Conservation (phyloP, 2,797 vertebrate genomes). For the Gymnopithys bicolor region DNA sequence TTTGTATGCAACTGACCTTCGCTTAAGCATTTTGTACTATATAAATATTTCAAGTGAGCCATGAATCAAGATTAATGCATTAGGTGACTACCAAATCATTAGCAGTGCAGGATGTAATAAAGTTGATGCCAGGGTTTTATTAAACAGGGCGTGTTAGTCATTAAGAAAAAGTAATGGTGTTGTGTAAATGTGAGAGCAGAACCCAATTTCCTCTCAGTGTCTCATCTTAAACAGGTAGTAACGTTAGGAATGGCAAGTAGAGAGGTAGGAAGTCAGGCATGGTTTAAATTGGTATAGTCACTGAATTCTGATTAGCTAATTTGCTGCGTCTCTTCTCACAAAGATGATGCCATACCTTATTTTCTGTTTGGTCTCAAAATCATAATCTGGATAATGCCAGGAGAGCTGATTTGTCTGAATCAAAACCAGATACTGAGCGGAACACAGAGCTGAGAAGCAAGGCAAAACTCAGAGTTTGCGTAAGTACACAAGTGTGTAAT, state of each 20-base stretch:
- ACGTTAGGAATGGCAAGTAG: not conserved
- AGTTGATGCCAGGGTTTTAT: slow-evolving; percentile 36
- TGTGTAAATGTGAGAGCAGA: slow-evolving; percentile 31
- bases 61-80: not conserved
- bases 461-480: not conserved
- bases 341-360: not conserved
- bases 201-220: not conserved
- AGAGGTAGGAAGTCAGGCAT: not conserved
- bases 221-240: not conserved
- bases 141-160: slow-evolving; percentile 36
- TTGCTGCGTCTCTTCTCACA: not conserved
- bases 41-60: not conserved
- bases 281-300: not conserved
- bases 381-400: not conserved
- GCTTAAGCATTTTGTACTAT: not conserved
- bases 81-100: slow-evolving; percentile 37
- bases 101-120: slow-evolving; percentile 48
- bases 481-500: not conserved
- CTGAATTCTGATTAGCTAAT: not conserved
- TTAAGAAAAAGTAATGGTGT: slow-evolving; percentile 29
- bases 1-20: slow-evolving; percentile 1
- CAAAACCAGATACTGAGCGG: not conserved
- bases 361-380: not conserved
- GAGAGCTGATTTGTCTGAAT: not conserved
- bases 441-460: not conserved